phyloP scores from a whole-genome alignment of 2,113 vertebrate genomes.

The Ctenomys sociabilis region DNA sequence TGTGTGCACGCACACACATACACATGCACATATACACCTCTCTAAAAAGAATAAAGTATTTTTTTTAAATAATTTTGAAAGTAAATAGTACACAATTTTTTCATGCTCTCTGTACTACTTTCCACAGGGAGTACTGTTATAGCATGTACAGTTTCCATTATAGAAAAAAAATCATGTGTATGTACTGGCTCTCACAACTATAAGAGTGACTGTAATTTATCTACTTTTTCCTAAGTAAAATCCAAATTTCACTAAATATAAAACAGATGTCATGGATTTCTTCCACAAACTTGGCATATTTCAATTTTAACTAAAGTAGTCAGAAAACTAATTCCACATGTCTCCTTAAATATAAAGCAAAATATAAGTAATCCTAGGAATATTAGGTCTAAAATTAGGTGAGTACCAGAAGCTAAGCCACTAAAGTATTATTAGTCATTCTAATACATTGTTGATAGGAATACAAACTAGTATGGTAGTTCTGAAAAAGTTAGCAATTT shows the following conservation, averaged over 20 bases:
- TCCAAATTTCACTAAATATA: conserved; percentile 55
- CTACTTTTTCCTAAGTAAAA: conserved; percentile 33
- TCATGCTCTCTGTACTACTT: neutral
- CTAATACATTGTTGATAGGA: neutral
- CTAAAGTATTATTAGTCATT: conserved; percentile 19
- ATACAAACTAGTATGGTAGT: neutral
- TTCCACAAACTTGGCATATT: conserved; percentile 63
- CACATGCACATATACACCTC: neutral
- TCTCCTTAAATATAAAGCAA: conserved; percentile 45
- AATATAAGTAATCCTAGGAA: conserved; percentile 28
- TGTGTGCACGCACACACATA: neutral
- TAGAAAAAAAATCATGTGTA: neutral
- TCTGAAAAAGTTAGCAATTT: neutral
- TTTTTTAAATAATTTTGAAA: conserved; percentile 4
- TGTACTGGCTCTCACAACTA: neutral
- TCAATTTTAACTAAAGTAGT: conserved; percentile 22
- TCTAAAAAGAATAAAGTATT: neutral
- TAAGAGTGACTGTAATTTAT: conserved; percentile 41
- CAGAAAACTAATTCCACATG: conserved; percentile 25
- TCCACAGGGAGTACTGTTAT: neutral
- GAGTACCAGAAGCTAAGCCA: neutral
- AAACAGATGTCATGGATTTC: conserved; percentile 57
- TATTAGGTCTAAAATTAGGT: conserved; percentile 25
- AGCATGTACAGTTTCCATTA: conserved; percentile 30
- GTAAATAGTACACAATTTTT: neutral